Evolutionary conservation across 2,888 invertebrate species (phyloP), one percentile per base, ranked within the genome.

Genomic region (Philopedon plagiatum): DNA sequence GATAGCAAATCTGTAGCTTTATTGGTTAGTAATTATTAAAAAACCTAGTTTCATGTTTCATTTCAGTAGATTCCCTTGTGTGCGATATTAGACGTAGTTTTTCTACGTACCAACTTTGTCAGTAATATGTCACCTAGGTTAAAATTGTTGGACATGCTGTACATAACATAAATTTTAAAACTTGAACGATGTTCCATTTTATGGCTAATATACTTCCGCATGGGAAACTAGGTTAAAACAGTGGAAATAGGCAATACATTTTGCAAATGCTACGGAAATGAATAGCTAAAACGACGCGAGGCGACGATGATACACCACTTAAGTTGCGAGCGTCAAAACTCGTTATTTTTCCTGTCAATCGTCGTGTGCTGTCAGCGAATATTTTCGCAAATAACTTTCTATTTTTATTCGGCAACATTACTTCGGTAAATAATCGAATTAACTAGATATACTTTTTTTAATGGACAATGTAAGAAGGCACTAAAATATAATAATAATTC

Each of bases 261-360:
- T 79, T 74, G 61, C 63, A 80, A 80, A 81, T 81, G 78, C 80
- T 62, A 73, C 78, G 81, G 81, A 81, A 81, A 81, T 81, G 78
- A 79, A 68, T 69, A 23, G 29, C 54, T 8, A 32, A 56, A 66
- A 57, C 18, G n/a, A n/a, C n/a, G n/a, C n/a, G n/a, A n/a, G n/a
- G n/a, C n/a, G n/a, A n/a, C n/a, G 46, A 58, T 19, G 62, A 67
- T 46, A 73, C 74, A 63, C 75, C 74, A 65, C 70, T 70, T 72
- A 65, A 73, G 60, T 66, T 61, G 54, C 66, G 74, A 8, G 70
- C 75, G 76, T 75, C 75, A 76, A 46, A 60, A 65, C 46, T 70
- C 56, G 63, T 78, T 78, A 76, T 76, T 71, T 72, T 68, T 70
- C 73, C 73, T 75, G 71, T 76, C 76, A 73, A 69, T 77, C 75